Evolutionary conservation across 1,140 invertebrate species (phyloP).

Genomic region (Drosophila fuyamai): DNA sequence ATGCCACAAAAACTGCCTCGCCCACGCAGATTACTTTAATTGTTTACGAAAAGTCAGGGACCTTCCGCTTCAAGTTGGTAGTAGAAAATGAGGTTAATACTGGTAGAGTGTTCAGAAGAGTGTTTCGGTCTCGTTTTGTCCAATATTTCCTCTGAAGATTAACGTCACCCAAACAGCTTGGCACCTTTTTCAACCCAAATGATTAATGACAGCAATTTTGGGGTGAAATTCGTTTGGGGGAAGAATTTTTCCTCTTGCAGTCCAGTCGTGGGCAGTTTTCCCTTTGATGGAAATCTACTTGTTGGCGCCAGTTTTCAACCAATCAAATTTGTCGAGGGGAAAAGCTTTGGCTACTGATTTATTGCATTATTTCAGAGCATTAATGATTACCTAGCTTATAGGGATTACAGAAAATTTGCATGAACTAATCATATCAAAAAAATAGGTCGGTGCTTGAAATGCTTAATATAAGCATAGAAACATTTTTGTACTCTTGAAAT

Average conservation of each 20-base stretch:
- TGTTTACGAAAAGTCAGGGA: slow-evolving; percentile 40
- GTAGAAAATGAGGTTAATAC: not conserved
- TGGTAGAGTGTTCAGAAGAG: slow-evolving; percentile 1
- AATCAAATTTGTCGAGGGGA: slow-evolving; percentile 39
- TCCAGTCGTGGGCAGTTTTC: slow-evolving; percentile 28
- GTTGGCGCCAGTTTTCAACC: slow-evolving; percentile 59
- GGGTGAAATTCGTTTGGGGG: slow-evolving; percentile 3
- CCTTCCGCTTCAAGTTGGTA: slow-evolving; percentile 5
- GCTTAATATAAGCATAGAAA: no score
- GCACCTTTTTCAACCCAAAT: slow-evolving; percentile 71
- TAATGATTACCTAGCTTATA: slow-evolving; percentile 49
- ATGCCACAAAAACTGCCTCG: slow-evolving; percentile 41
- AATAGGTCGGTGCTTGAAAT: not conserved
- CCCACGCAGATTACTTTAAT: slow-evolving; percentile 69
- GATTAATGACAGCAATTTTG: slow-evolving; percentile 77
- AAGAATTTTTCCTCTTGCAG: slow-evolving; percentile 20
- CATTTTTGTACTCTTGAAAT: no score
- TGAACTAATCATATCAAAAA: slow-evolving; percentile 47
- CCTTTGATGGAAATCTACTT: slow-evolving; percentile 71
- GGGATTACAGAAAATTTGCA: slow-evolving; percentile 57
- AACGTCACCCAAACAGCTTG: slow-evolving; percentile 63
- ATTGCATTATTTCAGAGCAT: slow-evolving; percentile 6
- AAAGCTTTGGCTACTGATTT: slow-evolving; percentile 18
- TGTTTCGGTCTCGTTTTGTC: not conserved
- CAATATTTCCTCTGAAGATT: slow-evolving; percentile 51